Base-by-base conservation (phyloP, 1,140 invertebrate genomes). In the Lucilia cuprina region DNA sequence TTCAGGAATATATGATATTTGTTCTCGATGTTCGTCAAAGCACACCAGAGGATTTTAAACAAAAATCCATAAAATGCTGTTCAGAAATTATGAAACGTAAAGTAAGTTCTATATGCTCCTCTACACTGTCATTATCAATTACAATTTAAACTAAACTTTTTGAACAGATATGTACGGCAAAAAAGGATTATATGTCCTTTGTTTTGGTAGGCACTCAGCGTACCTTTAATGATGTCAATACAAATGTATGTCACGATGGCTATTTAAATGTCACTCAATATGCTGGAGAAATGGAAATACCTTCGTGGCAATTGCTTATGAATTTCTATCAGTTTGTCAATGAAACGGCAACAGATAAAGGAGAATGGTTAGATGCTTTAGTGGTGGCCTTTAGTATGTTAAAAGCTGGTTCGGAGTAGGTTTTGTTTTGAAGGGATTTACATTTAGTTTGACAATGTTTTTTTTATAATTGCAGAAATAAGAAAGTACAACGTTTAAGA, bases 161-260 rank as follows among this genome's bases (percentile, higher is more conserved):
- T 17, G 19, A 70, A 3, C 41, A 90, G 89, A 89, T 90, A 55
- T 88, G 89, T 14, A 75, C 86, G 35, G 86, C 82, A 49, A 90
- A 84, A 30, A 89, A 90, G 74, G 89, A 90, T 74, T 83, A 84
- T n/a, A 84, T 90, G 4, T 87, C 89, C 1, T 89, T 90, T 85
- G 87, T 90, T 1, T 84, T 90, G 10, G 86, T 90, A n/a, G 89
- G 89, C 2, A 80, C 84, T 30, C 85, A 89, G 75, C 25, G 47
- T 0, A 85, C 47, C 5, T 84, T 86, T 12, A 14, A 85, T 0
- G 78, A 60, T 5, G 34, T 70, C 7, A 84, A 84, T 34, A 50
- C 41, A 7, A 83, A 82, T 21, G 21, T 65, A 17, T 77, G 47
- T 19, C 19, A 84, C 4, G 84, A 84, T 17, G 75, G 82, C 34